Conservation (phyloP, 2,113 vertebrate species). For the Procavia capensis region DNA sequence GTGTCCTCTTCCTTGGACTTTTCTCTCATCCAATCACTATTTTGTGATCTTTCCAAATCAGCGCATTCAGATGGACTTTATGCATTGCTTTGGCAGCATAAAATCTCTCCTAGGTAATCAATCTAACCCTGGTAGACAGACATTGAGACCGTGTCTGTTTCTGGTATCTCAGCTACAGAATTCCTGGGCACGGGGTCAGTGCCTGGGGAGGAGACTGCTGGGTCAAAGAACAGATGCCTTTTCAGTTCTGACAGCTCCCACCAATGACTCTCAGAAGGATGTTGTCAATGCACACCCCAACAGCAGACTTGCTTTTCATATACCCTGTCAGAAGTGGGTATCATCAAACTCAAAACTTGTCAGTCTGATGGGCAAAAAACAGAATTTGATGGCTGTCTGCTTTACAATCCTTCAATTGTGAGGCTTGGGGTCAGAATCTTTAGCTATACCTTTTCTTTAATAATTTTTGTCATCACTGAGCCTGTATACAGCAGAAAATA, state of each 20-base stretch:
- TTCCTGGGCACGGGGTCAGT: not conserved
- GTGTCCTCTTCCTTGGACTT: not conserved
- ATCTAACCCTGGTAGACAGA: not conserved
- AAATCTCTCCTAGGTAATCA: not conserved
- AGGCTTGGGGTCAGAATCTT: not conserved
- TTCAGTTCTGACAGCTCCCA: not conserved
- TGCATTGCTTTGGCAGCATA: not conserved
- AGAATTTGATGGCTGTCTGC: not conserved
- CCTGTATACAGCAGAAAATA: too few species aligned
- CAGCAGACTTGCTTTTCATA: not conserved
- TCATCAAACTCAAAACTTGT: not conserved
- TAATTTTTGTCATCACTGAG: too few species aligned
- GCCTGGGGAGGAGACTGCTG: not conserved
- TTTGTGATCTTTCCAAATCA: slow-evolving; percentile 29
- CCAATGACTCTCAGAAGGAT: not conserved
- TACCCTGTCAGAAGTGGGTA: not conserved
- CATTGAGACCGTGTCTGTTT: not conserved
- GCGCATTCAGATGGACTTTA: not conserved
- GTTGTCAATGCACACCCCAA: not conserved
- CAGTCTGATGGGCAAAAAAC: not conserved
- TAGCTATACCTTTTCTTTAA: not conserved
- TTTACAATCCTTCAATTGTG: not conserved
- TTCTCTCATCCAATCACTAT: slow-evolving; percentile 9
- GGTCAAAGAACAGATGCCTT: not conserved
- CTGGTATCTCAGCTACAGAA: not conserved